phyloP scores from a whole-genome alignment of 2,888 invertebrate species.

The Anorthoa munda region DNA sequence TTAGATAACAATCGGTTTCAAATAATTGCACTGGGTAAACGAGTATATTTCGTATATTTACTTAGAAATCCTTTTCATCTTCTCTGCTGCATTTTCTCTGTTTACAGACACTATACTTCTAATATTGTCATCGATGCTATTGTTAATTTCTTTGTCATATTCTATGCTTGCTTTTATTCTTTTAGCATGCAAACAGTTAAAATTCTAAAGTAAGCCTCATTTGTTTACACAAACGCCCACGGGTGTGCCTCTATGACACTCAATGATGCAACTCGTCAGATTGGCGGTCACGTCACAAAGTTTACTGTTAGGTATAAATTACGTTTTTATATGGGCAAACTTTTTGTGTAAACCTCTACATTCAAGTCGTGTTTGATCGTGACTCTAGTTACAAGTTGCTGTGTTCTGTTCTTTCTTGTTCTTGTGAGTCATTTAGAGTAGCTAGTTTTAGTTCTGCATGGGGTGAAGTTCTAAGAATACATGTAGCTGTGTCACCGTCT shows the following conservation, averaged over 20 bases:
- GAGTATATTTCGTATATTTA: background rate
- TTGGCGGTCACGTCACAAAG: slow-evolving; percentile 40
- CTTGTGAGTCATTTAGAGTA: slow-evolving; percentile 30
- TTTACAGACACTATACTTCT: background rate
- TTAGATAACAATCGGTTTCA: background rate
- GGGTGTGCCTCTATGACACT: slow-evolving; percentile 47
- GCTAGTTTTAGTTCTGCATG: slow-evolving; percentile 29
- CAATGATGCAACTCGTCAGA: slow-evolving; percentile 59
- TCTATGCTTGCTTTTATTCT: background rate
- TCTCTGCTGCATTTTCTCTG: background rate
- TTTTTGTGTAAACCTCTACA: slow-evolving; percentile 45
- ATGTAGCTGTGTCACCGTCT: slow-evolving; percentile 30
- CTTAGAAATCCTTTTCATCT: background rate
- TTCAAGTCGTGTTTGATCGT: slow-evolving; percentile 37
- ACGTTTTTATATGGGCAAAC: slow-evolving; percentile 32
- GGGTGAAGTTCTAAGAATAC: slow-evolving; percentile 43
- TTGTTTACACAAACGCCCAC: slow-evolving; percentile 33
- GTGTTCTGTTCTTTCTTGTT: slow-evolving; percentile 12
- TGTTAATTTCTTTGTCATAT: background rate
- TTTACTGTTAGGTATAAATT: slow-evolving; percentile 43
- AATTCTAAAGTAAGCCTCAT: slow-evolving; percentile 20
- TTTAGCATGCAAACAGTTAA: background rate
- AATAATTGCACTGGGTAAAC: background rate
- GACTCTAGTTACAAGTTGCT: slow-evolving; percentile 14
- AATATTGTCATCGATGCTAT: background rate